A percentile compares a stretch with the other conserved stretches of the same genome.
Evolutionary conservation across 2,888 invertebrate species (phyloP).

Genomic region (Liodrosophila aerea): DNA sequence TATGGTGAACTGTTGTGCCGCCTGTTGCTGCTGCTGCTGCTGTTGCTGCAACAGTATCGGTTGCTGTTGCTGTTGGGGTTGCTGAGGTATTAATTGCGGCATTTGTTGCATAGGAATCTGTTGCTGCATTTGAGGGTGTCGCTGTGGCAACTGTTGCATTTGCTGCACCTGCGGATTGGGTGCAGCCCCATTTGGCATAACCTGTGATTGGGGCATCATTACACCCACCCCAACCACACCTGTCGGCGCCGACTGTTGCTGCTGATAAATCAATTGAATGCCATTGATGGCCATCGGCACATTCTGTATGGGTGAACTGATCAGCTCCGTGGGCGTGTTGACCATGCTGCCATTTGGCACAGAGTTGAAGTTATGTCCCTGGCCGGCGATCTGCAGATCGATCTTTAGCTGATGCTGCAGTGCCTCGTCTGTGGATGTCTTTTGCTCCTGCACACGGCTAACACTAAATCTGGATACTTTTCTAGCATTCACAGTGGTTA

Average conservation of each 20-base stretch:
- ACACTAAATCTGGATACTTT: slow-evolving; percentile 79
- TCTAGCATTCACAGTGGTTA: slow-evolving; percentile 45
- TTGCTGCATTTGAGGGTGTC: slow-evolving; percentile 46
- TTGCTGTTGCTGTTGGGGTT: slow-evolving; percentile 34
- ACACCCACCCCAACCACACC: slow-evolving; percentile 22
- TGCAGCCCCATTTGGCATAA: slow-evolving; percentile 41
- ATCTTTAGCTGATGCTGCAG: slow-evolving; percentile 61
- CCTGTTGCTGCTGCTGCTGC: slow-evolving; percentile 50
- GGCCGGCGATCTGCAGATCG: slow-evolving; percentile 55
- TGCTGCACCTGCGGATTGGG: slow-evolving; percentile 41
- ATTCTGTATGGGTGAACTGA: slow-evolving; percentile 62
- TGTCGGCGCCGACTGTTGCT: slow-evolving; percentile 34
- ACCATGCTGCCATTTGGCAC: slow-evolving; percentile 61
- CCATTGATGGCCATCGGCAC: slow-evolving; percentile 65
- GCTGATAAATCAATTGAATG: slow-evolving; percentile 67
- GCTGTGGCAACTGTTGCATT: slow-evolving; percentile 44
- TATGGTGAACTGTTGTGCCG: slow-evolving; percentile 51
- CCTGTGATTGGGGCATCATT: slow-evolving; percentile 47
- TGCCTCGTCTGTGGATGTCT: slow-evolving; percentile 45
- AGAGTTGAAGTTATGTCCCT: slow-evolving; percentile 33
- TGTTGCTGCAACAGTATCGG: slow-evolving; percentile 39
- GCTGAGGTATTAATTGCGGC: slow-evolving; percentile 22
- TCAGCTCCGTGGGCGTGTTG: slow-evolving; percentile 74
- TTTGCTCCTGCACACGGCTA: slow-evolving; percentile 76
- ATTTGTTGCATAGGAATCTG: slow-evolving; percentile 36